Conservation (phyloP, 2,797 vertebrate species). For the Bovichtus variegatus region DNA sequence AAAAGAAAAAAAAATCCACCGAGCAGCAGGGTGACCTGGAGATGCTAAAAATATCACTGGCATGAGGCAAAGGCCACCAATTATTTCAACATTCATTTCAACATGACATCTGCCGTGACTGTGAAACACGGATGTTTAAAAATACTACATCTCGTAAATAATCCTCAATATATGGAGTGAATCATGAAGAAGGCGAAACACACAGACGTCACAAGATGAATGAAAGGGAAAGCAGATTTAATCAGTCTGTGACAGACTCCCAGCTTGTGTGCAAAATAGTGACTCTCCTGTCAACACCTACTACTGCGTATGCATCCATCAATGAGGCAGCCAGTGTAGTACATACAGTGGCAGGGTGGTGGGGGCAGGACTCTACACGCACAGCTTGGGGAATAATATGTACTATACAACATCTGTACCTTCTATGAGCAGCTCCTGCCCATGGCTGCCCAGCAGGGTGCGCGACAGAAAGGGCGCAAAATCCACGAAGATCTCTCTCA, state of each 20-base stretch:
- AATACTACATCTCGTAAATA: slow-evolving; percentile 44
- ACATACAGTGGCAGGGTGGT: slow-evolving; percentile 8
- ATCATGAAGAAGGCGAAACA: slow-evolving; percentile 34
- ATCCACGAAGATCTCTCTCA: slow-evolving; percentile 98
- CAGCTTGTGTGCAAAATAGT: slow-evolving; percentile 50
- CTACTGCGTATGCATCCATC: slow-evolving; percentile 51
- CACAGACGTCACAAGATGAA: slow-evolving; percentile 42
- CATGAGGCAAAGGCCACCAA: slow-evolving; percentile 31
- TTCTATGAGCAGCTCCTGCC: slow-evolving; percentile 98
- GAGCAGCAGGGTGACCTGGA: background rate
- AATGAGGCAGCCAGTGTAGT: slow-evolving; percentile 28
- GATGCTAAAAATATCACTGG: slow-evolving; percentile 37
- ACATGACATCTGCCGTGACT: slow-evolving; percentile 50
- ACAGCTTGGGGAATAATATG: slow-evolving; percentile 11
- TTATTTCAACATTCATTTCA: slow-evolving; percentile 45
- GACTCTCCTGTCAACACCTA: slow-evolving; percentile 57
- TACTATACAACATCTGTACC: slow-evolving; percentile 81
- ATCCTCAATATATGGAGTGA: slow-evolving; percentile 38
- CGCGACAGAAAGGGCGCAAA: slow-evolving; percentile 98
- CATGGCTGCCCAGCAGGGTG: slow-evolving; percentile 97
- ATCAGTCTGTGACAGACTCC: slow-evolving; percentile 46
- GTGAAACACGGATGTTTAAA: slow-evolving; percentile 51
- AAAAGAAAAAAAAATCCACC: slow-evolving; percentile 2
- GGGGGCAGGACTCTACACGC: slow-evolving; percentile 28
- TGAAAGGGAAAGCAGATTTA: slow-evolving; percentile 52